A percentile compares a stretch with the other conserved stretches of the same genome.
phyloP scores from a whole-genome alignment of 2,888 invertebrate genomes.

The Cataglyphis albicans region DNA sequence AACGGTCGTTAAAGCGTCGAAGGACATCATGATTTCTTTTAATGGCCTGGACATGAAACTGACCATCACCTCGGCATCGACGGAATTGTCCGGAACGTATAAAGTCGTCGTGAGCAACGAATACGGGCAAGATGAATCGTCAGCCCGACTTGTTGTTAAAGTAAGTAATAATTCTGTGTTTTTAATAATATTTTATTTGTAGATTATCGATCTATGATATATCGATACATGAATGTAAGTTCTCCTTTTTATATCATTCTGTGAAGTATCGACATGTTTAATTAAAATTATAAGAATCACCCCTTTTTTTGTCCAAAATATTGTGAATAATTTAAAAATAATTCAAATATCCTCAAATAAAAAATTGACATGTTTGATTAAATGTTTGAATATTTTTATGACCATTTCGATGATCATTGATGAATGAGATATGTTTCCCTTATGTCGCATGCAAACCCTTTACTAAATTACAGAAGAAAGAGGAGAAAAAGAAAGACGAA shows the following conservation, averaged over 20 bases:
- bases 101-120: slow-evolving; percentile 96
- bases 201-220: background rate
- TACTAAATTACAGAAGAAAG: slow-evolving; percentile 80
- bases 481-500: slow-evolving; percentile 85
- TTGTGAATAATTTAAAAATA: slow-evolving; percentile 6
- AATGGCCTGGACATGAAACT: slow-evolving; percentile 94
- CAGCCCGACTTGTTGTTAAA: slow-evolving; percentile 93
- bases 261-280: background rate
- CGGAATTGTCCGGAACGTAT: slow-evolving; percentile 93
- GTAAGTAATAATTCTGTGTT: slow-evolving; percentile 69
- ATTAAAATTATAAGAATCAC: background rate
- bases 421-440: slow-evolving; percentile 9
- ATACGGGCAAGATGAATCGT: slow-evolving; percentile 95
- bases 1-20: slow-evolving; percentile 92
- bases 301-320: background rate
- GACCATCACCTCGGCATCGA: slow-evolving; percentile 91
- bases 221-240: background rate
- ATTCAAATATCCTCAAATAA: background rate
- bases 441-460: slow-evolving; percentile 77
- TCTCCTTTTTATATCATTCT: background rate
- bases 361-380: background rate
- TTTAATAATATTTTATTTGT: background rate
- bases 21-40: slow-evolving; percentile 92
- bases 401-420: background rate
- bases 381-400: background rate